Evolutionary conservation across 2,797 vertebrate species (phyloP).

Genomic region (Cossypha polioptera): DNA sequence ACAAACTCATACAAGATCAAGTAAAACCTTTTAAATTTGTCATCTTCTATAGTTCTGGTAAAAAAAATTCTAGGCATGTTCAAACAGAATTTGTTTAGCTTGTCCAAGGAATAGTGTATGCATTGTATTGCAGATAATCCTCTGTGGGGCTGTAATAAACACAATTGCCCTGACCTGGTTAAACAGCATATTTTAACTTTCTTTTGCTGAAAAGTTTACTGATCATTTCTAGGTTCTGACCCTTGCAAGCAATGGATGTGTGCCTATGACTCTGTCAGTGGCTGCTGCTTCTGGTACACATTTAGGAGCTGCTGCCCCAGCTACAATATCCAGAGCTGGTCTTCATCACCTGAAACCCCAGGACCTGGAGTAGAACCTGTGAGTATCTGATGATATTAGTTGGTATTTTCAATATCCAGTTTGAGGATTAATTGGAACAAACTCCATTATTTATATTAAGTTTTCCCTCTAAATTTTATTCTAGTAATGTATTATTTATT

Average conservation of each 20-base stretch:
- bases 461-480: not conserved
- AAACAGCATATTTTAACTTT: not conserved
- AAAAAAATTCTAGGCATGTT: not conserved
- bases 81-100: not conserved
- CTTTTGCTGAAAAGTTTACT: not conserved
- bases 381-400: constrained; percentile 54
- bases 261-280: constrained; percentile 80
- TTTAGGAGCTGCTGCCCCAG: constrained; percentile 79
- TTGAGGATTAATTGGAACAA: not conserved
- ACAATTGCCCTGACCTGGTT: not conserved
- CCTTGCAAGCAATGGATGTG: constrained; percentile 81
- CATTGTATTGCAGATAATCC: not conserved
- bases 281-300: constrained; percentile 85
- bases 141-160: not conserved
- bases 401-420: not conserved
- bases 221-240: constrained; percentile 78
- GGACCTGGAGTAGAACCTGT: constrained; percentile 83
- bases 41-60: not conserved
- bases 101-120: not conserved
- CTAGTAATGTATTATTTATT: not conserved
- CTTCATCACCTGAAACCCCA: constrained; percentile 83
- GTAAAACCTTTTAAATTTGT: not conserved
- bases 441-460: not conserved
- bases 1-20: not conserved
- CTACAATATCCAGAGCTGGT: constrained; percentile 83